Base-by-base conservation (phyloP, 2,797 vertebrate genomes). In the Malurus leucopterus region DNA sequence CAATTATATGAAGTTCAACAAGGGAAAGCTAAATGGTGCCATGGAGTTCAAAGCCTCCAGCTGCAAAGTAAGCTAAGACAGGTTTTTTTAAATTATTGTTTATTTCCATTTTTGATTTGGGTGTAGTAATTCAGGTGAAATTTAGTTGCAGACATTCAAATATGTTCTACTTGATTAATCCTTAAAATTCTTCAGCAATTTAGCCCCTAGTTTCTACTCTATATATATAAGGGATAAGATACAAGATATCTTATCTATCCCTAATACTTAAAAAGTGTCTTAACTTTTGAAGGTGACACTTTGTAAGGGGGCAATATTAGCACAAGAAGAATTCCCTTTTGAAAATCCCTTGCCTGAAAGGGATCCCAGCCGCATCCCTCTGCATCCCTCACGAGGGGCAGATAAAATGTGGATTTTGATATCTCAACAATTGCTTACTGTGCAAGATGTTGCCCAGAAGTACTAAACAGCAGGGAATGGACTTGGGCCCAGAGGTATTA, bases 381-480 rank as follows among this genome's bases (percentile, higher is more conserved):
- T 54, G 18, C 1, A 1, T 62, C 15, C 38, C 29, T 83, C 40
- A 58, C 2, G 22, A 43, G 43, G 20, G 22, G 49, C 38, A 78
- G n/a, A 88, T 43, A 67, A 88, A 91, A 89, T 61, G 43, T 41
- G 41, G 32, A 79, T 93, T 94, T 86, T 76, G 70, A 76, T 78
- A 84, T 19, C 2, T 7, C 67, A 84, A 17, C 53, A 69, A 64
- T 51, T 91, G 47, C 71, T 88, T 86, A 74, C 64, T 69, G 20
- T 61, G 67, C 77, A 82, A 89, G 74, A 88, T 71, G 43, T 54
- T 92, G 88, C 50, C 40, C 77, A 91, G 88, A 84, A 89, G 61
- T 29, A 57, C 71, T 59, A 22, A 86, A 40, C 46, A 72, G 67
- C 34, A 62, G 57, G 68, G 68, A 78, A 59, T 86, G 88, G 88